Conservation (phyloP, 2,113 vertebrate genomes). For the Regulus satrapa region DNA sequence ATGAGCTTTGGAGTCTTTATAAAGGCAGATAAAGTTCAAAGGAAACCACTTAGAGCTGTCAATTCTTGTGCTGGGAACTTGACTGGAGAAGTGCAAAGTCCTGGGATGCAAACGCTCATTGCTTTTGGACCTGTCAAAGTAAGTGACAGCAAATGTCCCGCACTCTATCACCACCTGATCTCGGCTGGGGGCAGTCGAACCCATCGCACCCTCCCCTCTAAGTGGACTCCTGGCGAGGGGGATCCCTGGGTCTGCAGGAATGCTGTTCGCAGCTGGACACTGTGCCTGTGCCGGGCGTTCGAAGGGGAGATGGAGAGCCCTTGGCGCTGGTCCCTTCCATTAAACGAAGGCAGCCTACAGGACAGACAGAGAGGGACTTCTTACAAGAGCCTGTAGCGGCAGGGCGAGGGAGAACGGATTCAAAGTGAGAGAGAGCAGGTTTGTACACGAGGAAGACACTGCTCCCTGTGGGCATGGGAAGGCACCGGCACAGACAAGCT, state of each 20-base stretch:
- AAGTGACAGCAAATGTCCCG: too few species aligned
- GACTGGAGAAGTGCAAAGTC: background rate
- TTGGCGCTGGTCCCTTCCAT: background rate
- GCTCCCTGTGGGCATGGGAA: background rate
- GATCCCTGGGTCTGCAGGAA: fast-evolving
- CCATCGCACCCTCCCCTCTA: background rate
- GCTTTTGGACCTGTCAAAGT: fast-evolving
- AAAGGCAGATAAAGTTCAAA: background rate
- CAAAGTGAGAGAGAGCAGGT: background rate
- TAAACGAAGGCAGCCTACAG: background rate
- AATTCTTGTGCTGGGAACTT: background rate
- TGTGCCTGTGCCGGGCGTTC: fast-evolving
- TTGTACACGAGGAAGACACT: background rate
- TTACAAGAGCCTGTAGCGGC: background rate
- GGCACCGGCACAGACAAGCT: background rate
- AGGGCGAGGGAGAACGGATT: fast-evolving
- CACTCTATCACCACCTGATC: fast-evolving
- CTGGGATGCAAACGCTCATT: fast-evolving
- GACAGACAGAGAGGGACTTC: background rate
- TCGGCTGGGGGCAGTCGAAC: background rate
- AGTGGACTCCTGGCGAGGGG: background rate
- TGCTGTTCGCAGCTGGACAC: background rate
- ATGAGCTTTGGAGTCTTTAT: background rate
- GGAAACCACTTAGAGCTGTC: background rate
- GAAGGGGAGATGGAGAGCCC: background rate